Base-by-base conservation (phyloP, 37 sponge, comb jelly and placozoan species). In the Hexactinellida sp. region DNA sequence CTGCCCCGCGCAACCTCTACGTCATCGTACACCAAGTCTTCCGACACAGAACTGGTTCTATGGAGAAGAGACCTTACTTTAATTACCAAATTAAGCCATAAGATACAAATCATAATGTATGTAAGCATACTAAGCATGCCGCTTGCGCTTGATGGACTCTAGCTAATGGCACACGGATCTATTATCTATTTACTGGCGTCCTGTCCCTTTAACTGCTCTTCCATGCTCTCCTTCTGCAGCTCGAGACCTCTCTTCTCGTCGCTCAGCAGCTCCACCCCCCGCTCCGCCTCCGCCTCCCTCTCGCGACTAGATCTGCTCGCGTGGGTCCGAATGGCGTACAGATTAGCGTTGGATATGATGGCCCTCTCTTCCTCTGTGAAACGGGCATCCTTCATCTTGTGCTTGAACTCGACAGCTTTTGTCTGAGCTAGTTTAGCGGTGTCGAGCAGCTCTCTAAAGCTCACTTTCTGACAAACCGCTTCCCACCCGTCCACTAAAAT, bases 211-310 rank as follows among this genome's bases (percentile, higher is more conserved):
- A 63, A 63, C 30, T 63, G 19, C 37, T 92, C 54, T 24, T 87
- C 92, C 10, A 89, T 71, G 28, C 85, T 76, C 38, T 92, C 87
- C 32, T 87, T 86, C 83, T 94, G 94, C 13, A 86, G 85, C 88
- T 90, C 84, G 0, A 94, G 85, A 76, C 91, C 85, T 23, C 94
- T 92, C 9, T 37, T 55, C 32, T 86, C 86, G 37, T 84, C 85
- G 83, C 92, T 91, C 86, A 94, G 34, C 13, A 3, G 25, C 3
- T 63, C 34, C 76, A 28, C 76, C 25, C 30, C 30, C 76, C 13
- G 3, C 76, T 25, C 21, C 5, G 3, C 76, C 5, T 23, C 76
- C 3, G 76, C 5, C 13, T 63, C 32, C 34, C 76, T 63, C 25
- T 63, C 76, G 19, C 13, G 3, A 25, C 76, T 10, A 63, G 76